These are phyloP conservation scores for Gracilinanus agilis DNA, from an alignment of 2,113 vertebrate species.

Conservation along the genomic window DNA sequence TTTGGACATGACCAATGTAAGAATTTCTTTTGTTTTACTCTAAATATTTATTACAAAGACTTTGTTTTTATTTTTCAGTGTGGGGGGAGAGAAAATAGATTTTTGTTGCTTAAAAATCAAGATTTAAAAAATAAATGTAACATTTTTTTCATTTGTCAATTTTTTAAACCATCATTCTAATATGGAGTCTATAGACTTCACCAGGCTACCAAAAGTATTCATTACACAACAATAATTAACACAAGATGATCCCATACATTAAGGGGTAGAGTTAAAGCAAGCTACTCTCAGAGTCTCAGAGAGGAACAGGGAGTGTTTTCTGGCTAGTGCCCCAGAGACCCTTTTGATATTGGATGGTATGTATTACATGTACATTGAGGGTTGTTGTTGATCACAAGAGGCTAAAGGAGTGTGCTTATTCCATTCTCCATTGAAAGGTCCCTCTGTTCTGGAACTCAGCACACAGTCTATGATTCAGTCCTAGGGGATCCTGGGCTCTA, in stretches of 20 bases:
- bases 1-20: not conserved
- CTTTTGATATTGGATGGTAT: not conserved
- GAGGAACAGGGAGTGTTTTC: not conserved
- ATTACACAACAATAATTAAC: not conserved
- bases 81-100: not conserved
- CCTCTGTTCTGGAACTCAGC: not conserved
- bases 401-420: not conserved
- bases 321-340: not conserved
- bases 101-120: not conserved
- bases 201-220: not conserved
- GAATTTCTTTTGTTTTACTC: not conserved
- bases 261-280: not conserved
- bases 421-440: not conserved
- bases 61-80: not conserved
- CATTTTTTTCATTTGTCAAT: not conserved
- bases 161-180: not conserved
- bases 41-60: not conserved
- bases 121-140: not conserved
- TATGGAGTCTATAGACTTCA: not conserved
- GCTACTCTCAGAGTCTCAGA: not conserved
- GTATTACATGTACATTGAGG: not conserved
- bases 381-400: not conserved
- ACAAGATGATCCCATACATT: not conserved
- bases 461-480: not conserved
- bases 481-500: not conserved